These are phyloP conservation scores for Myanophis thanlyinensis DNA, from an alignment of 2,113 vertebrate genomes.

Conservation along the genomic window DNA sequence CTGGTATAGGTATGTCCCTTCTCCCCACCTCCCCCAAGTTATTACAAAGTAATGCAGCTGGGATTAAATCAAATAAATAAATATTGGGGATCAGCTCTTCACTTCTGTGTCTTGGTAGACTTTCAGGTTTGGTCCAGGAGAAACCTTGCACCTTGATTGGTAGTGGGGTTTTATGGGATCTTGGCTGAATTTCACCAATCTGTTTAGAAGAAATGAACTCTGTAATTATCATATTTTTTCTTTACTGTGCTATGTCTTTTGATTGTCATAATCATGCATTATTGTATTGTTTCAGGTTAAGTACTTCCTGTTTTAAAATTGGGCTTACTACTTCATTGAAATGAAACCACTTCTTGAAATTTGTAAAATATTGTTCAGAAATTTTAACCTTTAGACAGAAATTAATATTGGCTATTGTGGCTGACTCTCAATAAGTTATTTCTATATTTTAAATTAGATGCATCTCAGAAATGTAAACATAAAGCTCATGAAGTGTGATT, in stretches of 20 bases:
- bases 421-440: neutral
- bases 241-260: neutral
- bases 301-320: neutral
- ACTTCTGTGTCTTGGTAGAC: neutral
- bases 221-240: neutral
- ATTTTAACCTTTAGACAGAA: neutral
- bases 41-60: no score
- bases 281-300: neutral
- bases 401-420: neutral
- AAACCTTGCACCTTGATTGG: neutral
- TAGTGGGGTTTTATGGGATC: neutral
- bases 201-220: neutral
- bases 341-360: neutral
- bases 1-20: no score
- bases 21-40: fast-evolving
- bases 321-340: neutral
- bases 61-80: no score
- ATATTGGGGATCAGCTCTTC: neutral
- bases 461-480: neutral
- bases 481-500: neutral
- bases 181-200: neutral
- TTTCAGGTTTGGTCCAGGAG: neutral
- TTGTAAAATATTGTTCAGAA: neutral
- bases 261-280: neutral
- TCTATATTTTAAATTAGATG: neutral